phyloP scores from a whole-genome alignment of 2,797 vertebrate species.

The Strix occidentalis region DNA sequence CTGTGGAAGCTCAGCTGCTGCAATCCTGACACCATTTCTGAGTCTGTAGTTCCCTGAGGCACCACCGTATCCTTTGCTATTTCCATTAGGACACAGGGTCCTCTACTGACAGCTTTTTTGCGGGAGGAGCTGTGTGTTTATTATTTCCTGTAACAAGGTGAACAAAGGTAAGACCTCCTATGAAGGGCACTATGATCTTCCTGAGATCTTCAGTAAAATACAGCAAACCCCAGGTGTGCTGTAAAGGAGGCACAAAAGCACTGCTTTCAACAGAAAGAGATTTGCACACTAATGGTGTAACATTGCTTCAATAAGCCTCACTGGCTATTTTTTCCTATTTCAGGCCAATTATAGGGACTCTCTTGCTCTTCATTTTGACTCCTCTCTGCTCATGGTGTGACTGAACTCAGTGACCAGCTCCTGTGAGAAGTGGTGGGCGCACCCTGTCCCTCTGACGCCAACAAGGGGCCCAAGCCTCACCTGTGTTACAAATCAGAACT shows the following conservation, averaged over 20 bases:
- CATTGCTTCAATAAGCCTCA: background rate
- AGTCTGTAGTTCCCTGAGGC: background rate
- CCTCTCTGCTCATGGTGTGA: background rate
- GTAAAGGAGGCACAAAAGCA: background rate
- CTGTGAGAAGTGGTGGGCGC: rapidly evolving
- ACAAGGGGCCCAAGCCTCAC: background rate
- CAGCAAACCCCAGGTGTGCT: background rate
- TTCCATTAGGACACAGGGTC: background rate
- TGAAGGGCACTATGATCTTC: background rate
- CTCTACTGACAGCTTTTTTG: background rate
- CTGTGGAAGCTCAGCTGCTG: background rate
- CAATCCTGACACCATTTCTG: background rate
- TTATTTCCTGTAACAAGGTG: background rate
- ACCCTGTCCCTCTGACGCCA: background rate
- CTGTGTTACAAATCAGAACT: background rate
- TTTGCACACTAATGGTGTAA: background rate
- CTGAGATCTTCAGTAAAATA: background rate
- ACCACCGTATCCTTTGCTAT: background rate
- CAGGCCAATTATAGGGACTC: background rate
- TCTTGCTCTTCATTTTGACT: background rate
- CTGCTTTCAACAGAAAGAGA: background rate
- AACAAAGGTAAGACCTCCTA: background rate
- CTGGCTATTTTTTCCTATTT: background rate
- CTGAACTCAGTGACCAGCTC: background rate
- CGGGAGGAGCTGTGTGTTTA: background rate